A percentile compares a stretch with the other conserved stretches of the same genome.
phyloP scores from a whole-genome alignment of 64 coral and sea anemone genomes.

The Porites australiensis region DNA sequence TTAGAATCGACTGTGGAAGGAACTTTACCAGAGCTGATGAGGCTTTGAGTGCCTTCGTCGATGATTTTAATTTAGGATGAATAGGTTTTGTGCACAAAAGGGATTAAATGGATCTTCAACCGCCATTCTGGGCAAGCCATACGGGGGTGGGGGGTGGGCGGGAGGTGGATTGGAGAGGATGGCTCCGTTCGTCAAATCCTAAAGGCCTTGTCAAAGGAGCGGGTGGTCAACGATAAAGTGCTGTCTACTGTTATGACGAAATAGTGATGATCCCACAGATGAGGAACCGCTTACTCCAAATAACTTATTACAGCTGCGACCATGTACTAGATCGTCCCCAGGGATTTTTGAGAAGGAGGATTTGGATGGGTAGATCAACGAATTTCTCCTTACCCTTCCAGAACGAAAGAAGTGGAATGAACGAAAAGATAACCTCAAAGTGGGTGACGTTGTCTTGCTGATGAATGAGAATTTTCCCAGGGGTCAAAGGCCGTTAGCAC shows the following conservation, averaged over 20 bases:
- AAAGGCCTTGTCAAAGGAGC: neutral
- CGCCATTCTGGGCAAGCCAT: slow-evolving; percentile 31
- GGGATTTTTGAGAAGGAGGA: slow-evolving; percentile 42
- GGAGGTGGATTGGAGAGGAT: neutral
- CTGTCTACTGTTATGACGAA: slow-evolving; percentile 16
- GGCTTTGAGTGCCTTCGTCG: no score
- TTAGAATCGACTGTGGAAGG: slow-evolving; percentile 30
- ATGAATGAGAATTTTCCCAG: slow-evolving; percentile 21
- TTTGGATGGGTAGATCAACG: slow-evolving; percentile 10
- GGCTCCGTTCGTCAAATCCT: neutral
- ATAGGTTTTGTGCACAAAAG: slow-evolving; percentile 13
- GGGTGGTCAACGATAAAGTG: slow-evolving; percentile 3
- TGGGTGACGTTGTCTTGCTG: slow-evolving; percentile 18
- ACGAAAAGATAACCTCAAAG: neutral
- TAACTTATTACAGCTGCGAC: slow-evolving; percentile 36
- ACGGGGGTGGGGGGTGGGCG: slow-evolving; percentile 26
- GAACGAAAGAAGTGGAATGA: slow-evolving; percentile 51
- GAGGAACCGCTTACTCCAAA: slow-evolving; percentile 41
- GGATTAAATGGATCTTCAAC: slow-evolving; percentile 46
- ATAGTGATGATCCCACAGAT: slow-evolving; percentile 35
- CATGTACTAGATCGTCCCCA: slow-evolving; percentile 15
- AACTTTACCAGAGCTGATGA: slow-evolving; percentile 47
- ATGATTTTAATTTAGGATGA: slow-evolving; percentile 31
- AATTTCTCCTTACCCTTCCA: slow-evolving; percentile 37
- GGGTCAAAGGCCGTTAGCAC: slow-evolving; percentile 1